Conservation (phyloP, 2,888 invertebrate genomes). For the Noctua janthe region DNA sequence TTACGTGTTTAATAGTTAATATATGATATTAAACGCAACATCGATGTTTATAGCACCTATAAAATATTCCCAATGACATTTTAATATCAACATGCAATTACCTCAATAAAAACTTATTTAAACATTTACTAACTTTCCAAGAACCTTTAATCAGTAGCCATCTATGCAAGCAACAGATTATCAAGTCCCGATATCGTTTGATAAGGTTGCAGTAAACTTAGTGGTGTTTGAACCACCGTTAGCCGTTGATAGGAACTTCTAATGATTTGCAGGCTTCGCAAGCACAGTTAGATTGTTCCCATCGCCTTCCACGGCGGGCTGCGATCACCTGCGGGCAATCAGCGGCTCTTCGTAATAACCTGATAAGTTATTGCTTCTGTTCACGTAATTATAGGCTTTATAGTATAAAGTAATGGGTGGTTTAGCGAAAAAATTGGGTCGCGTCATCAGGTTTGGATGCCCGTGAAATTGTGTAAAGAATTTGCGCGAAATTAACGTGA, state of each 20-base stretch:
- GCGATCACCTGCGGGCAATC: slow-evolving; percentile 66
- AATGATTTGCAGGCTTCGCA: slow-evolving; percentile 80
- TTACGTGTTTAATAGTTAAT: neutral
- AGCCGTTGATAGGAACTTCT: slow-evolving; percentile 81
- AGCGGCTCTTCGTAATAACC: slow-evolving; percentile 60
- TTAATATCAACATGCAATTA: slow-evolving; percentile 41
- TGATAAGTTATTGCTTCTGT: slow-evolving; percentile 66
- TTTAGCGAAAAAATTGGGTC: slow-evolving; percentile 53
- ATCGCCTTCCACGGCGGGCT: slow-evolving; percentile 66
- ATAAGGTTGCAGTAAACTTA: slow-evolving; percentile 74
- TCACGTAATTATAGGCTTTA: slow-evolving; percentile 62
- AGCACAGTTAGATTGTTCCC: slow-evolving; percentile 84
- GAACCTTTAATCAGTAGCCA: slow-evolving; percentile 54
- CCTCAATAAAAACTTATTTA: slow-evolving; percentile 34
- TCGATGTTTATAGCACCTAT: slow-evolving; percentile 13
- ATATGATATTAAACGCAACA: slow-evolving; percentile 15
- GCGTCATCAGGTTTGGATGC: slow-evolving; percentile 47
- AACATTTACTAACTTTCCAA: slow-evolving; percentile 33
- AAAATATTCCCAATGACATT: slow-evolving; percentile 33
- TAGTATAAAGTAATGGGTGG: slow-evolving; percentile 45
- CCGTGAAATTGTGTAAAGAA: slow-evolving; percentile 58
- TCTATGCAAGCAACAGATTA: slow-evolving; percentile 62
- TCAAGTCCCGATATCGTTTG: slow-evolving; percentile 69
- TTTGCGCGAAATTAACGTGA: slow-evolving; percentile 46
- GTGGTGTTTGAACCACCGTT: slow-evolving; percentile 82